Percentiles rank a stretch among this genome's conserved stretches.
These are phyloP conservation scores for Hiodon tergisus DNA, from an alignment of 2,113 vertebrate species.

Conservation along the genomic window DNA sequence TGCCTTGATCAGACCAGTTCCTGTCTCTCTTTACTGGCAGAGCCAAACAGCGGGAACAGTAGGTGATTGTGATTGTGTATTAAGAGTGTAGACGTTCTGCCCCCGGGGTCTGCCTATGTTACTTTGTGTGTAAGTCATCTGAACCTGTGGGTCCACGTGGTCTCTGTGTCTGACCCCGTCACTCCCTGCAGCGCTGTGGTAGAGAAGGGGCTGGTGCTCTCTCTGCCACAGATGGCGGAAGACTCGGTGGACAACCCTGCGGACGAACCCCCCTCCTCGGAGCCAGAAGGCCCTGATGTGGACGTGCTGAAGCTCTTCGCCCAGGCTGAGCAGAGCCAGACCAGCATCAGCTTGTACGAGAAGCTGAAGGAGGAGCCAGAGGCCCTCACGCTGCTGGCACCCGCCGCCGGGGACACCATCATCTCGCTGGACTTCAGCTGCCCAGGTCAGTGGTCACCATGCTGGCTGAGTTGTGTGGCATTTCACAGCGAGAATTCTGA, in stretches of 20 bases:
- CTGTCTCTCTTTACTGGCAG: too few relatives aligned
- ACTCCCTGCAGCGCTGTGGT: constrained; percentile 77
- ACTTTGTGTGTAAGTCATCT: too few relatives aligned
- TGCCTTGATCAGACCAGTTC: too few relatives aligned
- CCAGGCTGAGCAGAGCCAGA: constrained; percentile 54
- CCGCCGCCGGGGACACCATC: constrained; percentile 87
- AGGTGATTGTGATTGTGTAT: too few relatives aligned
- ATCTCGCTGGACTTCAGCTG: constrained; percentile 83
- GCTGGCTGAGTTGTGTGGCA: background rate
- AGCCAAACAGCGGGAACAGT: too few relatives aligned
- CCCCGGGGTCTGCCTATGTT: too few relatives aligned
- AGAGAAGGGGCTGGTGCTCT: constrained; percentile 84
- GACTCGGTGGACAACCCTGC: constrained; percentile 14
- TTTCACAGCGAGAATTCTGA: background rate
- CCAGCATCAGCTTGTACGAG: constrained; percentile 74
- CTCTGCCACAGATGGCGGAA: constrained; percentile 78
- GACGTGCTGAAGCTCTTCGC: constrained; percentile 74
- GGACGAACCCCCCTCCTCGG: constrained; percentile 49
- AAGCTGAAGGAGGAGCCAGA: constrained; percentile 86
- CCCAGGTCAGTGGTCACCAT: constrained; percentile 60
- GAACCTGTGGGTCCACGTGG: too few relatives aligned
- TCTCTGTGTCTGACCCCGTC: constrained; percentile 22
- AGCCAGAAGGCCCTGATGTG: constrained; percentile 52
- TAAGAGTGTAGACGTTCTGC: too few relatives aligned
- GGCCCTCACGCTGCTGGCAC: constrained; percentile 84